Evolutionary conservation across 2,113 vertebrate species (phyloP), one percentile per base, ranked within the genome.

Genomic region (Nothobranchius kuhntae): DNA sequence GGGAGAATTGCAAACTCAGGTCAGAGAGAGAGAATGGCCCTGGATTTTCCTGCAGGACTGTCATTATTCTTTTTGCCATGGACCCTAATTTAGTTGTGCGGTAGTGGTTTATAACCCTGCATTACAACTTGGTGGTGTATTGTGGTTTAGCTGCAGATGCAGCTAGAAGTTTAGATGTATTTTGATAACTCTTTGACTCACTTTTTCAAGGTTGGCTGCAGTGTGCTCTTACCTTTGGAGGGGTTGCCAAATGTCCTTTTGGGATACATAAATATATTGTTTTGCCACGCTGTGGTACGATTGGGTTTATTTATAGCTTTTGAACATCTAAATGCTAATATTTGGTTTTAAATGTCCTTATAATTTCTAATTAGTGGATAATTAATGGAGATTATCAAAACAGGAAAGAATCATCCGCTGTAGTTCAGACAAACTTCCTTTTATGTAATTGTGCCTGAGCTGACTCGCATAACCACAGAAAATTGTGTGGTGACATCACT

Each of bases 51-150:
- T 84, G 78, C 80, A 83, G 83, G 77, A 85, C 87, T 89, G 90
- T 91, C 83, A 91, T 91, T 91, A 88, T 17, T 17, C 15, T 50
- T 47, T 51, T 76, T 75, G 75, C 79, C 73, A 68, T 69, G 77
- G 75, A 84, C 77, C 78, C 84, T 89, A 83, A 90, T 89, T 90
- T 90, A 86, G 78, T 81, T 73, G 83, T 87, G 86, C 85, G 89
- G 86, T 89, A 73, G 77, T 82, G 87, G 80, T 71, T 61, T 80
- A 30, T 30, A 87, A 91, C 88, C 88, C 88, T 80, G 75, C 45
- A 90, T 87, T 91, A 91, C 83, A 88, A 83, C 69, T 77, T 57
- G n/a, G 53, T 78, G 67, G 80, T 79, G 83, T 82, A 78, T 79
- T 46, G 46, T 62, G 79, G 73, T 66, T 79, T 66, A 53, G 64